These are phyloP conservation scores for Drosophila kokeensis DNA, from an alignment of 2,888 invertebrate genomes.

Conservation along the genomic window DNA sequence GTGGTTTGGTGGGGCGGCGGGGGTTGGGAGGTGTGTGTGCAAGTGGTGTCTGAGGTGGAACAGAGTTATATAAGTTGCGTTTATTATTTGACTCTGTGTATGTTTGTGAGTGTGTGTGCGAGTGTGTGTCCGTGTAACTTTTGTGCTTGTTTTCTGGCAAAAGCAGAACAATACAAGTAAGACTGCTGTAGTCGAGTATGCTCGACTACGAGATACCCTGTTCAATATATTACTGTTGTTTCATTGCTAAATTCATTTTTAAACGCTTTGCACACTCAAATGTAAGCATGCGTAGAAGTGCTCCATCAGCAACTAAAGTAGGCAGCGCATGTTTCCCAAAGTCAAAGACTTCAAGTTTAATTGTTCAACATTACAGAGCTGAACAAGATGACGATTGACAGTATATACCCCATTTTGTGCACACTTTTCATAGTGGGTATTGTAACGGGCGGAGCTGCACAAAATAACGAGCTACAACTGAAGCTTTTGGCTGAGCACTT, in stretches of 20 bases:
- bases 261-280: not conserved
- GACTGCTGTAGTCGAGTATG: not conserved
- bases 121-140: slow-evolving; percentile 55
- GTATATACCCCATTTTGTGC: too few species aligned
- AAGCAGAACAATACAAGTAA: slow-evolving; percentile 18
- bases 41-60: slow-evolving; percentile 20
- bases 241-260: too few species aligned
- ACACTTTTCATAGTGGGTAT: slow-evolving; percentile 26
- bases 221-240: not conserved
- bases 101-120: slow-evolving; percentile 11
- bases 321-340: too few species aligned
- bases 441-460: slow-evolving; percentile 50
- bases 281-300: too few species aligned
- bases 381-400: not conserved
- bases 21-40: not conserved
- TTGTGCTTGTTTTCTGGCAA: slow-evolving; percentile 69
- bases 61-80: slow-evolving; percentile 78
- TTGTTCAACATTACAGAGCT: not conserved
- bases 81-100: slow-evolving; percentile 62
- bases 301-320: too few species aligned
- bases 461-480: slow-evolving; percentile 77
- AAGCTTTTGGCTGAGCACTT: slow-evolving; percentile 72
- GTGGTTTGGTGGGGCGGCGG: fast-evolving
- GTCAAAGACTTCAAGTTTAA: not conserved
- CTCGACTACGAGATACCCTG: not conserved